A percentile compares a stretch with the other conserved stretches of the same genome.
Evolutionary conservation across 2,888 invertebrate species (phyloP).

Genomic region (Craniophora ligustri): DNA sequence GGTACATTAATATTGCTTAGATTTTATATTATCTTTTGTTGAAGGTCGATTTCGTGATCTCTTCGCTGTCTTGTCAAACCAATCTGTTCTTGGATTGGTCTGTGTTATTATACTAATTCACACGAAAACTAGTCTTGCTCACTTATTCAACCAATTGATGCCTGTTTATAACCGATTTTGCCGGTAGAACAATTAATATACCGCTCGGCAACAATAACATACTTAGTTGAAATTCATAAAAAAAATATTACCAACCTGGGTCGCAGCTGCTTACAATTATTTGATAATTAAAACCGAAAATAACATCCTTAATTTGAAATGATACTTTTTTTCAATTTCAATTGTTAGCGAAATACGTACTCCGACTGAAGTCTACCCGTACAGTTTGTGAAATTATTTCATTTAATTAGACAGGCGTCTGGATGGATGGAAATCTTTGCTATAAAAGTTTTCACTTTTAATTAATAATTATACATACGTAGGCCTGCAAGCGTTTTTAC

Average conservation of each 20-base stretch:
- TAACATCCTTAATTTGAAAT: too few relatives aligned
- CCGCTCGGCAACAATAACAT: slow-evolving; percentile 4
- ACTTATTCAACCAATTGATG: background rate
- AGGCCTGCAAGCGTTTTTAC: slow-evolving; percentile 8
- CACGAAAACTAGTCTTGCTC: slow-evolving; percentile 11
- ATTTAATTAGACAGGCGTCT: background rate
- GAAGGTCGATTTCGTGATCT: slow-evolving; percentile 33
- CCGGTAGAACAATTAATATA: background rate
- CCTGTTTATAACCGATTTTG: slow-evolving; percentile 1
- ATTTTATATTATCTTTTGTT: slow-evolving; percentile 27
- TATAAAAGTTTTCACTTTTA: too few relatives aligned
- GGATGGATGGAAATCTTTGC: too few relatives aligned
- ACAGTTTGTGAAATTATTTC: slow-evolving; percentile 12
- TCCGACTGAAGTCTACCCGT: background rate
- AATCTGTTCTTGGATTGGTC: background rate
- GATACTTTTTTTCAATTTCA: too few relatives aligned
- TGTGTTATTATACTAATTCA: slow-evolving; percentile 6
- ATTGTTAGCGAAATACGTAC: slow-evolving; percentile 12
- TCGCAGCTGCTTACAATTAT: background rate
- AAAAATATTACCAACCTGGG: background rate
- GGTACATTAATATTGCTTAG: slow-evolving; percentile 16
- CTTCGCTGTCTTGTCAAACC: slow-evolving; percentile 8
- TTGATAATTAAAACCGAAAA: slow-evolving; percentile 5
- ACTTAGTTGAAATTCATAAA: slow-evolving; percentile 1
- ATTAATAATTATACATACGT: too few relatives aligned